Evolutionary conservation across 2,113 vertebrate genomes (phyloP).

Genomic region (Oncorhynchus mykiss): DNA sequence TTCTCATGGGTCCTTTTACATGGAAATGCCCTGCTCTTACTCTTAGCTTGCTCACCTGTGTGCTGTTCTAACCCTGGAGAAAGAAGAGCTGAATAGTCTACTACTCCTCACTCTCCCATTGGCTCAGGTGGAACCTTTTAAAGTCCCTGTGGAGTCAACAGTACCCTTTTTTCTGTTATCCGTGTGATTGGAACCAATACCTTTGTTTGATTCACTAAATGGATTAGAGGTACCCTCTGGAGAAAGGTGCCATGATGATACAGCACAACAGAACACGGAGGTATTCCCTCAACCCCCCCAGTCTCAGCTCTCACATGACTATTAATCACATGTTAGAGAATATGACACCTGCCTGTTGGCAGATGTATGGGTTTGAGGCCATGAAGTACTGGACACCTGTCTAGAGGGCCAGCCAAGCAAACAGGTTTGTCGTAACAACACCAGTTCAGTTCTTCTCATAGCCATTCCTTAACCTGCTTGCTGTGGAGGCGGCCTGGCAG

Average conservation of each 20-base stretch:
- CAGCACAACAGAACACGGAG: slow-evolving; percentile 30
- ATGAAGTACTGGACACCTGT: slow-evolving; percentile 14
- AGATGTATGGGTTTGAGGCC: not conserved
- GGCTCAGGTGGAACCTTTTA: slow-evolving; percentile 38
- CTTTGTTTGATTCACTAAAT: slow-evolving; percentile 60
- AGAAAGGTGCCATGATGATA: slow-evolving; percentile 50
- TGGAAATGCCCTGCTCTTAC: slow-evolving; percentile 21
- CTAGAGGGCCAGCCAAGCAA: no score
- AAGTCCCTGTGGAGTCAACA: slow-evolving; percentile 47
- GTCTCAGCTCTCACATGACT: slow-evolving; percentile 3
- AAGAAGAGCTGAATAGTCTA: slow-evolving; percentile 34
- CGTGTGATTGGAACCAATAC: slow-evolving; percentile 56
- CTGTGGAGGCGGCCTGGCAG: slow-evolving; percentile 1
- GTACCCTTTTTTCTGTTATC: slow-evolving; percentile 45
- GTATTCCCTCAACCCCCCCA: slow-evolving; percentile 10
- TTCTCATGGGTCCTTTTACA: no score
- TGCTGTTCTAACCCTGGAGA: slow-evolving; percentile 43
- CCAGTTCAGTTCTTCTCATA: not conserved
- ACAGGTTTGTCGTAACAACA: no score
- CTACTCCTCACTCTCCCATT: slow-evolving; percentile 40
- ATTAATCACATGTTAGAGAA: no score
- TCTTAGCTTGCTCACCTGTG: slow-evolving; percentile 37
- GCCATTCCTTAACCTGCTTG: slow-evolving; percentile 31
- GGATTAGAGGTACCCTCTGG: slow-evolving; percentile 60
- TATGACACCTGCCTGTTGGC: no score